These are phyloP conservation scores for Etheostoma spectabile DNA, from an alignment of 2,113 vertebrate species.

Conservation along the genomic window DNA sequence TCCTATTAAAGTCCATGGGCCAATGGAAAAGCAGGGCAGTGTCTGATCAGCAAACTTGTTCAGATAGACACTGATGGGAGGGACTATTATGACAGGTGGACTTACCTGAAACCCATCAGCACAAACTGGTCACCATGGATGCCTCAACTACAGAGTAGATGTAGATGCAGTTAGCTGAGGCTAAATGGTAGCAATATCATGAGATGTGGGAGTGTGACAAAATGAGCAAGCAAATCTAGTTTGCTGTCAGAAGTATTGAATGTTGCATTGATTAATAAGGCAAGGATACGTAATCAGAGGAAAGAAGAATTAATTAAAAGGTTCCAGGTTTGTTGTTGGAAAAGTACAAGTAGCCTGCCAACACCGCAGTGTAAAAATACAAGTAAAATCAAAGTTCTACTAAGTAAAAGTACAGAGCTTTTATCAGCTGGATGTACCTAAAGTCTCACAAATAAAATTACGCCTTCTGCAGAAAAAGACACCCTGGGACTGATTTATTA, in stretches of 20 bases:
- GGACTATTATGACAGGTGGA: constrained; percentile 56
- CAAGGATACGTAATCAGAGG: not conserved
- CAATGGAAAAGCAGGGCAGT: constrained; percentile 85
- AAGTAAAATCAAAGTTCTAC: not conserved
- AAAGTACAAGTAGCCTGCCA: not conserved
- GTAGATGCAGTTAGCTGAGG: not conserved
- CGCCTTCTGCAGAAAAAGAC: too few species aligned
- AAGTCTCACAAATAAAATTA: too few species aligned
- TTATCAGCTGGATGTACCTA: too few species aligned
- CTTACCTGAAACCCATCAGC: constrained; percentile 39
- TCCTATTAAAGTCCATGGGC: constrained; percentile 85
- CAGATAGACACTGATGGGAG: constrained; percentile 66
- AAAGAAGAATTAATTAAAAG: not conserved
- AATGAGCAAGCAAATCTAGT: not conserved
- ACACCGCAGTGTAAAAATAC: not conserved
- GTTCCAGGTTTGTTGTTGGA: not conserved
- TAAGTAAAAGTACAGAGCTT: too few species aligned
- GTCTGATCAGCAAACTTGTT: constrained; percentile 84
- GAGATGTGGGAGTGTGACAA: not conserved
- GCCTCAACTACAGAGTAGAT: constrained; percentile 15
- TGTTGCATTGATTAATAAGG: not conserved
- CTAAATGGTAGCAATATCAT: not conserved
- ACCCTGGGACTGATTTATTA: too few species aligned
- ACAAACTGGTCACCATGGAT: constrained; percentile 2
- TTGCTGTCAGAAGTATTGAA: not conserved